Evolutionary conservation across 2,113 vertebrate genomes (phyloP), one percentile per base, ranked within the genome.

Genomic region (Dasypus novemcinctus): DNA sequence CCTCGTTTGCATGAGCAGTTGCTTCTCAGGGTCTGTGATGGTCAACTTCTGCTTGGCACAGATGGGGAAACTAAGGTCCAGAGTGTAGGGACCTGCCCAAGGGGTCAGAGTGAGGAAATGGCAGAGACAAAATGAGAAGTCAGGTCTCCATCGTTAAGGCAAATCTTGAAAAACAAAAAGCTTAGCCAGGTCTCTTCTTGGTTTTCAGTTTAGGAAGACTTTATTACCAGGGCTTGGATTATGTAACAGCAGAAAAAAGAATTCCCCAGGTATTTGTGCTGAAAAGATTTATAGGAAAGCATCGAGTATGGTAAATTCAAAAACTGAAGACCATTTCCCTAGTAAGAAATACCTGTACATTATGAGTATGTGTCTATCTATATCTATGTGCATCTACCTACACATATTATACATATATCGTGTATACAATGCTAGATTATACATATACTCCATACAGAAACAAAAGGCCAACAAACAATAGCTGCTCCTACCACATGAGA

Each of bases 271-370:
- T 43, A 38, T 90, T 66, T 75, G 54, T 83, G 78, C 20, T 79
- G 57, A 74, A 93, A 86, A 93, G 12, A 69, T 84, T 76, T 25
- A 64, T 14, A 97, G n/a, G 63, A 69, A n/a, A 49, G 49, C 72
- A 49, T 8, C 52, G 43, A 72, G 1, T 36, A 43, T 11, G 63
- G 68, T 85, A 69, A 84, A 84, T 33, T 5, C 69, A 33, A 54
- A 79, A 0, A 1, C 81, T 87, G 81, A 72, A 81, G 27, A 68
- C 4, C 0, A 20, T 52, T 46, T 43, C 61, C 59, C 15, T 3
- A 15, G 36, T n/a, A 54, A 54, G 15, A 54, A 18, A 17, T 54
- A 52, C 2, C 2, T 10, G 1, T 17, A 57, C 15, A 12, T 43
- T 81, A 17, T 71, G 38, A 85, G 4, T 4, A 27, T 85, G 6